phyloP scores from a whole-genome alignment of 2,113 vertebrate genomes.

The Phylloscopus whistleri region DNA sequence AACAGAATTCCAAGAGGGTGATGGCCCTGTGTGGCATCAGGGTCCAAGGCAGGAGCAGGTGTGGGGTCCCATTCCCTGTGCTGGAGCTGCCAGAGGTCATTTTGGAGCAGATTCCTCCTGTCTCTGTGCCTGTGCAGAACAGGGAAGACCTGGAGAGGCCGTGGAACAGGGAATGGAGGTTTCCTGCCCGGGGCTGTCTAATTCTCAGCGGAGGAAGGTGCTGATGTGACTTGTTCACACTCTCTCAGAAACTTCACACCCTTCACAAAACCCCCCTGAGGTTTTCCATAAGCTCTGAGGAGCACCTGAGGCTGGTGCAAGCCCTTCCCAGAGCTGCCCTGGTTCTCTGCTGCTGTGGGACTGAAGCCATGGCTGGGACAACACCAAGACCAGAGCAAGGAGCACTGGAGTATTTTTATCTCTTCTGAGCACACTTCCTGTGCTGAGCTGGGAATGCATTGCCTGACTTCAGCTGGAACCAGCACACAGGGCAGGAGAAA shows the following conservation, averaged over 20 bases:
- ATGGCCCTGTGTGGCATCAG: not conserved
- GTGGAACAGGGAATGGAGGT: not conserved
- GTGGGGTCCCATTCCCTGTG: not conserved
- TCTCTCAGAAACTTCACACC: no score
- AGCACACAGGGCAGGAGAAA: not conserved
- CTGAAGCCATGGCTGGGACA: fast-evolving
- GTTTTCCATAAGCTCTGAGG: fast-evolving
- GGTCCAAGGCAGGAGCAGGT: fast-evolving
- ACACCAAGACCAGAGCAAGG: fast-evolving
- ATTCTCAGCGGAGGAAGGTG: no score
- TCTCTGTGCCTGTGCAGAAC: not conserved
- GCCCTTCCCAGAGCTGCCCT: no score
- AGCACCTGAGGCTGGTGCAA: not conserved
- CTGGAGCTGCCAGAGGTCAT: fast-evolving
- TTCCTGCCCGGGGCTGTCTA: not conserved
- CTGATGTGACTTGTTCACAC: fast-evolving
- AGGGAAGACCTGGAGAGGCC: not conserved
- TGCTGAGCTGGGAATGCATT: not conserved
- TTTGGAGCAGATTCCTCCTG: not conserved
- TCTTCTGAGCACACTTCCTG: not conserved
- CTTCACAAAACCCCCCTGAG: not conserved
- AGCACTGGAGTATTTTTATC: not conserved
- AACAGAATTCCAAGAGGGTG: fast-evolving
- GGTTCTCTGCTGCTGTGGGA: fast-evolving
- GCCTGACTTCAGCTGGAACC: not conserved